Base-by-base conservation (phyloP, 1,140 invertebrate genomes). In the Drosophila watanabei region DNA sequence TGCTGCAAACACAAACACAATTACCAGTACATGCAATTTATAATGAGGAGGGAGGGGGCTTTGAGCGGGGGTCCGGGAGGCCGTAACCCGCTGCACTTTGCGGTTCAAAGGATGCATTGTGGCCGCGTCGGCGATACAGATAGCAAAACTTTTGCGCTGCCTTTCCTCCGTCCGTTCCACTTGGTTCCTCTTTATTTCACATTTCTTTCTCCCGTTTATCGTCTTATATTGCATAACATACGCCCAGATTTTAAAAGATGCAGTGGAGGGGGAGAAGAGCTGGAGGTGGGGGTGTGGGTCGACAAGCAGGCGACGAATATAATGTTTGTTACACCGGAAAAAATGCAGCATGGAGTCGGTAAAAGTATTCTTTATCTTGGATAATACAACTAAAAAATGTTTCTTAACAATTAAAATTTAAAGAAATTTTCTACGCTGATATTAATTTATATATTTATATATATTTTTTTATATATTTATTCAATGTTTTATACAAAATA, bases 91-190 rank as follows among this genome's bases (percentile, higher is more conserved):
- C 64, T 88, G 85, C 82, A 85, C 81, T 89, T 90, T 89, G 86
- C 86, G 86, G 75, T 89, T 89, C 86, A 89, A 89, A 89, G 86
- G 86, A 90, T 86, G 85, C 85, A 88, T 88, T 88, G 84, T 88
- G 81, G 73, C 70, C 62, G 46, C 69, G 85, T 65, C 81, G 79
- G 77, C 85, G 86, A 85, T 89, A 89, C 86, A 90, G 82, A 89
- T 89, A 88, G 80, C 60, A 71, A 78, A 88, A 88, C 78, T 84
- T 88, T 88, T 84, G 28, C 76, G 28, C 61, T 62, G 54, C 51
- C 49, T 81, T 70, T 75, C 70, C 49, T 78, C 72, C 65, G 79
- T 82, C 73, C 58, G 79, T 65, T 73, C 59, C 64, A 71, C 54
- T 71, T 46, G 71, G 57, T 63, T 70, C 51, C 41, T 62, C 43